Conservation (phyloP, 2,797 vertebrate species). For the Alectoris magna region DNA sequence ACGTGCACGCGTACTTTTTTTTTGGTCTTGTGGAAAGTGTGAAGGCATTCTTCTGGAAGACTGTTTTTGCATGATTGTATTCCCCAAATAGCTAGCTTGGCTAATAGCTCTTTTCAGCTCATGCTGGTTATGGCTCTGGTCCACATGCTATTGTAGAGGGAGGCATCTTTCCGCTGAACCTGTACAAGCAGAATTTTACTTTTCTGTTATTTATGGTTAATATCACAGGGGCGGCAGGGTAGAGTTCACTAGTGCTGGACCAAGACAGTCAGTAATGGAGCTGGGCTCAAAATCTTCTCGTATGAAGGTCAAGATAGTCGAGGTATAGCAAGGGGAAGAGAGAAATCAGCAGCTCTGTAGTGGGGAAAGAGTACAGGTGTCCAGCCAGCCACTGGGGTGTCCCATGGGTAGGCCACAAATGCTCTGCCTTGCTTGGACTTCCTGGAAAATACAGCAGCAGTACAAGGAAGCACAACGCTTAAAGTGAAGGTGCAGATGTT, state of each 20-base stretch:
- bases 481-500: not conserved
- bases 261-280: not conserved
- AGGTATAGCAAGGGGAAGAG: not conserved
- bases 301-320: not conserved
- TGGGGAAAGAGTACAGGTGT: not conserved
- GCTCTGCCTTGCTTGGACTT: not conserved
- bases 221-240: not conserved
- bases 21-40: not conserved
- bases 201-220: not conserved
- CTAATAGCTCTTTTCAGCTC: not conserved
- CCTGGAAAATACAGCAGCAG: not conserved
- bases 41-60: not conserved
- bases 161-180: not conserved
- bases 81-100: not conserved
- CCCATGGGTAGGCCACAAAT: not conserved
- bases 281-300: not conserved
- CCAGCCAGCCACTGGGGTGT: not conserved
- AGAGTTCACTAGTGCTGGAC: not conserved
- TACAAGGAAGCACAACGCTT: not conserved
- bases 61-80: not conserved
- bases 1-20: not conserved
- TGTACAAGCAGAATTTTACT: not conserved
- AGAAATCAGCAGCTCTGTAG: not conserved
- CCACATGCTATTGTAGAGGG: not conserved
- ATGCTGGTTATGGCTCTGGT: not conserved